Conservation (phyloP, 2,113 vertebrate genomes). For the Sitta europaea region DNA sequence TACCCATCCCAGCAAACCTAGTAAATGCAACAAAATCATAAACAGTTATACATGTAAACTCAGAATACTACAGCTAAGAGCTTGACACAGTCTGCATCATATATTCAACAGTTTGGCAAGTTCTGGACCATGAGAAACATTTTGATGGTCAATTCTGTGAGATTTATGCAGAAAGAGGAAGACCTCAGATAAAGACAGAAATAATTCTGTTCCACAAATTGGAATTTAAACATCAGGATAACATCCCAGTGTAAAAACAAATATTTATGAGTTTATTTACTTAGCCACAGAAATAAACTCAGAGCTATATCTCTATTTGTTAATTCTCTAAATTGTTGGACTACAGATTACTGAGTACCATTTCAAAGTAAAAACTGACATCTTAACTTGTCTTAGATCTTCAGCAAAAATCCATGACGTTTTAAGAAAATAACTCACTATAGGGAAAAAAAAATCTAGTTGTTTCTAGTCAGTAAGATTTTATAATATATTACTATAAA, state of each 20-base stretch:
- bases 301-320: background rate
- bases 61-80: background rate
- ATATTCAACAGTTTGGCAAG: background rate
- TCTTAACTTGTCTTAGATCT: background rate
- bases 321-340: background rate
- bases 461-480: background rate
- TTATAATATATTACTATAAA: background rate
- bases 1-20: slow-evolving; percentile 99
- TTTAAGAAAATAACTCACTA: background rate
- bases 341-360: background rate
- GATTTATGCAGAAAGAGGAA: background rate
- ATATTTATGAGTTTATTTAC: background rate
- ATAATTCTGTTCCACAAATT: background rate
- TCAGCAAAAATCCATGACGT: background rate
- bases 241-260: background rate
- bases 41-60: slow-evolving; percentile 54
- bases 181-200: background rate
- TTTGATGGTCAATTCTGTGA: background rate
- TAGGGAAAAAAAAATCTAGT: background rate
- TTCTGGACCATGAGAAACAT: slow-evolving; percentile 7
- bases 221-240: background rate
- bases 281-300: background rate
- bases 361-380: background rate
- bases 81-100: slow-evolving; percentile 25
- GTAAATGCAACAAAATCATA: slow-evolving; percentile 74